Percentiles rank a stretch among this genome's conserved stretches.
phyloP scores from a whole-genome alignment of 2,888 invertebrate species.

The Latheticus oryzae region DNA sequence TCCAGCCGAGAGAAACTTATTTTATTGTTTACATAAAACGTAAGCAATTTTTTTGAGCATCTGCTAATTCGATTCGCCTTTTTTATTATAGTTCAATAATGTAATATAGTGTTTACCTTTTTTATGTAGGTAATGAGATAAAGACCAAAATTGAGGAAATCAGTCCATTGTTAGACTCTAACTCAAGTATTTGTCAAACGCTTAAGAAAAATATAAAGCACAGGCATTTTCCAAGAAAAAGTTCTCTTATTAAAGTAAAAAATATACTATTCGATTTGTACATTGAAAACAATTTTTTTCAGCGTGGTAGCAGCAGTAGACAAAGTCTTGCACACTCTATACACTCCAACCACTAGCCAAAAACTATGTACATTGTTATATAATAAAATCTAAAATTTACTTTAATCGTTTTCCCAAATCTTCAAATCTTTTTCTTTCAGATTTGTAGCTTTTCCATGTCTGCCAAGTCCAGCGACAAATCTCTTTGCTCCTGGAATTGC shows the following conservation, averaged over 20 bases:
- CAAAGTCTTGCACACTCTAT: neutral
- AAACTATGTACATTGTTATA: slow-evolving; percentile 15
- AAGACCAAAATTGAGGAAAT: slow-evolving; percentile 8
- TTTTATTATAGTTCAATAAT: too few relatives aligned
- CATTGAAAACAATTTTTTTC: neutral
- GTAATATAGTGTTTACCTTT: too few relatives aligned
- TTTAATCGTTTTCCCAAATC: slow-evolving; percentile 71
- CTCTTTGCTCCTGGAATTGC: slow-evolving; percentile 76
- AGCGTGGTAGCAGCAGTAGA: slow-evolving; percentile 9
- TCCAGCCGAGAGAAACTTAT: slow-evolving; percentile 23
- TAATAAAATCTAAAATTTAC: slow-evolving; percentile 53
- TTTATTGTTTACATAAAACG: slow-evolving; percentile 19
- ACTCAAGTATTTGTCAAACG: neutral
- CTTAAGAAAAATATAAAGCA: slow-evolving; percentile 8
- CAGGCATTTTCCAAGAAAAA: neutral
- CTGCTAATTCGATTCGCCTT: too few relatives aligned
- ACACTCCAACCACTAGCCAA: slow-evolving; percentile 7
- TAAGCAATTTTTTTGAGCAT: neutral
- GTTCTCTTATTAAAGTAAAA: too few relatives aligned
- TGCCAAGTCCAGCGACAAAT: slow-evolving; percentile 76
- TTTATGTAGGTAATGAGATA: neutral
- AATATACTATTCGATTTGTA: too few relatives aligned
- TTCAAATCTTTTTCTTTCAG: slow-evolving; percentile 71
- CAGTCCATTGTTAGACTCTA: slow-evolving; percentile 7
- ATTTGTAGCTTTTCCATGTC: slow-evolving; percentile 75